Base-by-base conservation (phyloP, 2,113 vertebrate species). In the Zosterops hypoxanthus region DNA sequence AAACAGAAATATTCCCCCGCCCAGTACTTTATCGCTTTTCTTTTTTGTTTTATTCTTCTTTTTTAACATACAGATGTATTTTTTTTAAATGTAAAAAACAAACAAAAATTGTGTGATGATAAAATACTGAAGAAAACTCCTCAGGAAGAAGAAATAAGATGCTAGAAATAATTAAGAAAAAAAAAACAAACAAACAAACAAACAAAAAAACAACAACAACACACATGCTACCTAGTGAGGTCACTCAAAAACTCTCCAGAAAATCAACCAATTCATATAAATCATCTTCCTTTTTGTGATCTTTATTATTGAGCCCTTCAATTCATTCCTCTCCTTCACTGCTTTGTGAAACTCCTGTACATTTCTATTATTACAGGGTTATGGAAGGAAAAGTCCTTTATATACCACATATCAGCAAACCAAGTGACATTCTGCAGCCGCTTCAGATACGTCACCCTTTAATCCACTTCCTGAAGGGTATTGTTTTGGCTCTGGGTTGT, bases 341-440 rank as follows among this genome's bases (percentile, higher is more conserved):
- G 24, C 8, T 82, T 78, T 86, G 22, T 71, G 22, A 47, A 12
- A 71, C 26, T 84, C 57, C 33, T 63, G 34, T 21, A 63, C 7
- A 50, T 59, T 91, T 87, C 34, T 39, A 55, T 44, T 92, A 63
- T 65, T 57, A 66, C 19, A 25, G 46, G 10, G 11, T 81, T 81
- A 63, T 24, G 9, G 36, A 64, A 85, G 49, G n/a, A 88, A 92
- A 88, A 6, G 24, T 65, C 42, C 6, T 53, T 88, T 61, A 49
- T 21, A 19, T n/a, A 56, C 19, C 44, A 44, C 13, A 26, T 34
- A 77, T 22, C 18, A 72, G 36, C 36, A 94, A 88, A 66, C 2
- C 10, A 73, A 73, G 70, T 57, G 2, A 65, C 78, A 69, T 57
- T 28, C 14, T 10, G 4, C 29, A 86, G 17, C 17, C 0, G 0